Conservation (phyloP, 2,888 invertebrate species). For the Pediacus dermestoides region DNA sequence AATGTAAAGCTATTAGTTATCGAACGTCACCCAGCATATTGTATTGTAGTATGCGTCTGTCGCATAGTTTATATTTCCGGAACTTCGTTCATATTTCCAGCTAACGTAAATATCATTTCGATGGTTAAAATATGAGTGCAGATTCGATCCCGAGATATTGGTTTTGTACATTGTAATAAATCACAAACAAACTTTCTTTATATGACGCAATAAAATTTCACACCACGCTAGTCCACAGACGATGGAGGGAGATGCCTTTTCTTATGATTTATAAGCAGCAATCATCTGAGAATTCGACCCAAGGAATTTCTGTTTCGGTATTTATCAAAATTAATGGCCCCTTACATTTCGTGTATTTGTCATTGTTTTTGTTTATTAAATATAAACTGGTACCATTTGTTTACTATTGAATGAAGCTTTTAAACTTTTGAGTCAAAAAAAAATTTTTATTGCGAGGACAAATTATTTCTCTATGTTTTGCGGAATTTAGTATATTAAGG, state of each 20-base stretch:
- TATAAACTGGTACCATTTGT: too few species aligned
- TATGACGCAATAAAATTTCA: slow-evolving; percentile 39
- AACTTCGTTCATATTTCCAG: slow-evolving; percentile 17
- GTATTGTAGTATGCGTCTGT: slow-evolving; percentile 5
- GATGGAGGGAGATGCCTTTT: slow-evolving; percentile 17
- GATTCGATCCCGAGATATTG: slow-evolving; percentile 27
- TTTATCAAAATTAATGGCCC: slow-evolving; percentile 14
- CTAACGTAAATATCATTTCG: slow-evolving; percentile 20
- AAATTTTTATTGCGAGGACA: too few species aligned
- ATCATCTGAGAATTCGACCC: slow-evolving; percentile 19
- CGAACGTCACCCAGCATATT: slow-evolving; percentile 17
- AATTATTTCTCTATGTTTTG: too few species aligned
- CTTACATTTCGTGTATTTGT: background rate
- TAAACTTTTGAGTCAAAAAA: too few species aligned
- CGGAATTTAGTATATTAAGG: too few species aligned
- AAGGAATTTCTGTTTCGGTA: slow-evolving; percentile 13
- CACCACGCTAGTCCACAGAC: slow-evolving; percentile 27
- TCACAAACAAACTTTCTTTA: slow-evolving; percentile 32
- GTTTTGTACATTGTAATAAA: slow-evolving; percentile 27
- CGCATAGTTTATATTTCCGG: slow-evolving; percentile 23
- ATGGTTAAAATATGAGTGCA: slow-evolving; percentile 26
- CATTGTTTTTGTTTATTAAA: too few species aligned
- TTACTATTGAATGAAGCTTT: too few species aligned
- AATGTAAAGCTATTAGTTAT: slow-evolving; percentile 15
- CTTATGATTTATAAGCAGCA: slow-evolving; percentile 24